Base-by-base conservation (phyloP, 2,888 invertebrate species). In the Leptopilina myrica region DNA sequence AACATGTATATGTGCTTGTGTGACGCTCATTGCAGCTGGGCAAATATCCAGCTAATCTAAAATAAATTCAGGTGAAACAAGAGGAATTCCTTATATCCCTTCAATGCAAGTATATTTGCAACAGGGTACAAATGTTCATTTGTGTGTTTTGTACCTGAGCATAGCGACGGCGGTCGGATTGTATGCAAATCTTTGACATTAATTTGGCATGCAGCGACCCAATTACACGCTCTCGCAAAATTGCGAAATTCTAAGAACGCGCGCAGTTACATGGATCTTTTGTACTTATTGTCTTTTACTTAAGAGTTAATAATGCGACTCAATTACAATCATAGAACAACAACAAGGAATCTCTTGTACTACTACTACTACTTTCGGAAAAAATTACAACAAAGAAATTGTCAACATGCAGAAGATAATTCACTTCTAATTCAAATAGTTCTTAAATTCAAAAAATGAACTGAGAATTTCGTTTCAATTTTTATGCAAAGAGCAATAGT, bases 21-120 rank as follows among this genome's bases (percentile, higher is more conserved):
- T 7, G 33, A 9, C 65, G 46, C 15, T 14, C n/a, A 43, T 9
- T 43, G 33, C 79, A 79, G 79, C 76, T 81, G 78, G 76, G 65
- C 78, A 78, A 66, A 65, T 76, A 75, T 62, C 75, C 46, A 73
- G 76, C 76, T 81, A 79, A 79, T 81, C 79, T 49, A 81, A 78
- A 79, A 78, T 78, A 65, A 64, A 76, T 76, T 78, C 59, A 59
- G 76, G 59, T 78, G 62, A 79, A 79, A 79, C 78, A 69, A 49
- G 78, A 66, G 80, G 59, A 78, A 75, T 75, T 78, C 75, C 15
- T 9, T 43, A 14, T 46, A 59, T 11, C 53, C 49, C 43, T 26
- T 0, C 8, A n/a, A 33, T 46, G 59, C 40, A 40, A 12, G 14
- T 26, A 26, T 20, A 62, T 26, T 43, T 43, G 43, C 43, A 43